Base-by-base conservation (phyloP, 2,113 vertebrate genomes). In the Meles meles region DNA sequence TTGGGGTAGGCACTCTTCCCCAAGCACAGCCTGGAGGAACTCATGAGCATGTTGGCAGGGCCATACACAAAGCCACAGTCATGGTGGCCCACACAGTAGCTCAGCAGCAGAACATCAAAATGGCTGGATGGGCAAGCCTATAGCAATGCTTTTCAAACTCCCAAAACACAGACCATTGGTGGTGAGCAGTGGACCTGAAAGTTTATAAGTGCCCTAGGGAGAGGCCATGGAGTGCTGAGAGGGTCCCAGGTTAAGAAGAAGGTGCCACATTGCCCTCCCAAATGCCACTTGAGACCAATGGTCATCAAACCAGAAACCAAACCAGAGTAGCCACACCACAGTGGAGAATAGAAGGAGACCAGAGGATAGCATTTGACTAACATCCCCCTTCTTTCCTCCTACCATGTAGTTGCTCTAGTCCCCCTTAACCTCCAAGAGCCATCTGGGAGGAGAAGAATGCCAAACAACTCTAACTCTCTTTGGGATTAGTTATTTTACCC, bases 141-240 rank as follows among this genome's bases (percentile, higher is more conserved):
- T 0, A 37, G 11, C 42, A 47, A 20, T 14, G 21, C 0, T 27
- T 23, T 13, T 25, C 11, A 3, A 23, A 21, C n/a, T 49, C 31
- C 44, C 49, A 34, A 44, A 31, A 29, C 25, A 7, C 4, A 63
- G 27, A 21, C 31, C 11, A 5, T 11, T 74, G 11, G 10, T 25
- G 17, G 25, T 82, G 25, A 82, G 7, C 74, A 87, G 13, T 71
- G 34, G 9, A n/a, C 55, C 49, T 63, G 63, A 15, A 76, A 71
- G n/a, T 39, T 67, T 81, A 79, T 17, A 27, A 59, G 12, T 69
- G 5, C 20, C 52, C 34, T 57, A 82, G 29, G 90, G 37, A 90
- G 39, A 17, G 20, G 6, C 25, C 39, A 69, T 27, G 18, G 14
- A 63, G 3, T 37, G 3, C 14, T 49, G 34, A 93, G 39, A 97